Percentiles rank a stretch among this genome's conserved stretches.
These are phyloP conservation scores for Slavum lentiscoides DNA, from an alignment of 2,888 invertebrate genomes.

Conservation along the genomic window DNA sequence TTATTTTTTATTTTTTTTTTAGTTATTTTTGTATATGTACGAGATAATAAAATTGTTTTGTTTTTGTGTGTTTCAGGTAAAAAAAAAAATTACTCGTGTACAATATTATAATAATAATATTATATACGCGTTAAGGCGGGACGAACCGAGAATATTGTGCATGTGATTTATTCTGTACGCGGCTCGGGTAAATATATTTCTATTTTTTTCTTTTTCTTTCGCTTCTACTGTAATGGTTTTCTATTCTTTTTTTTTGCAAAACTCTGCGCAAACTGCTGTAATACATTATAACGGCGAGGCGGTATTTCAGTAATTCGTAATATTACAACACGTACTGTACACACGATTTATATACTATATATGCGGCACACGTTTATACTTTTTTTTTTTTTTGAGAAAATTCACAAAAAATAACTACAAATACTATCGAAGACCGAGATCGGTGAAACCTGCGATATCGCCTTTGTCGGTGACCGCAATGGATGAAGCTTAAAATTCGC, in stretches of 20 bases:
- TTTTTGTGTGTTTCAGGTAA: slow-evolving; percentile 45
- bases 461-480: too few species aligned
- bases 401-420: too few species aligned
- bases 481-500: too few species aligned
- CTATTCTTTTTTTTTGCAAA: background rate
- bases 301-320: too few species aligned
- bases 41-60: background rate
- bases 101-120: slow-evolving; percentile 1
- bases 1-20: background rate
- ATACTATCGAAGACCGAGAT: too few species aligned
- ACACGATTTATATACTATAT: too few species aligned
- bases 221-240: too few species aligned
- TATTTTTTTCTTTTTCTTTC: slow-evolving; percentile 1
- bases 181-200: slow-evolving; percentile 29
- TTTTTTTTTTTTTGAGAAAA: too few species aligned
- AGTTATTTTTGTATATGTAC: slow-evolving; percentile 4
- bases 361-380: too few species aligned
- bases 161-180: slow-evolving; percentile 22
- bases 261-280: background rate
- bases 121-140: background rate
- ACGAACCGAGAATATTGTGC: slow-evolving; percentile 30
- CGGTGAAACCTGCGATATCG: too few species aligned
- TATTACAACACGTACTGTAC: too few species aligned
- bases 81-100: background rate
- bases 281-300: too few species aligned